Evolutionary conservation across 2,113 vertebrate species (phyloP), one percentile per base, ranked within the genome.

Genomic region (Myxocyprinus asiaticus): DNA sequence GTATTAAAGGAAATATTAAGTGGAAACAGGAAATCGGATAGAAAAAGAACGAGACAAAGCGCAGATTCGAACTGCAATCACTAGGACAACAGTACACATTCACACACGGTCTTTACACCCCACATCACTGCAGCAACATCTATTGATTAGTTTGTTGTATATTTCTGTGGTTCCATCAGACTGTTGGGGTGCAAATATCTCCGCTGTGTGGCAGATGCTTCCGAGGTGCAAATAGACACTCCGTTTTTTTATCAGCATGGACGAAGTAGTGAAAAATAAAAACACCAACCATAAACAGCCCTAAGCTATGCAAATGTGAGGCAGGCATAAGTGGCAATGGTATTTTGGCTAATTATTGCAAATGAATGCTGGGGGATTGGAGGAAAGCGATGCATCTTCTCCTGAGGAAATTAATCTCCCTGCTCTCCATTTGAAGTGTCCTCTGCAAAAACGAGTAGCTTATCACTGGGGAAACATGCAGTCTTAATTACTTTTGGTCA

Each of bases 281-380:
- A 73, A 44, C 8, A 7, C 6, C 42, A 43, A 33, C 47, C 33
- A 53, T 15, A 74, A 53, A 74, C 6, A 8, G 42, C 67, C 9
- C 47, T 58, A 67, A 56, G 71, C 84, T 83, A 76, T 77, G 85
- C 84, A 86, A 89, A 89, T 84, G 88, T 89, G 83, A 88, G 85
- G 88, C 63, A 14, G 42, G 61, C 8, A 6, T 62, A 58, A 72
- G 71, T 82, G 50, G 85, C 89, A 88, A 71, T 72, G 65, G 87
- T 85, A 86, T 84, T 89, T 76, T 3, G 14, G 88, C 89, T 92
- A 89, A 93, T 94, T 92, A 90, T 90, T 87, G 87, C 85, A 88
- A 89, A 87, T 89, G 86, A 92, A 90, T 89, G 87, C 83, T 83
- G 82, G 86, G 79, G 90, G 89, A 91, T 91, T 87, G 88, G 67